phyloP scores from a whole-genome alignment of 2,113 vertebrate genomes.

The Octodon degus region DNA sequence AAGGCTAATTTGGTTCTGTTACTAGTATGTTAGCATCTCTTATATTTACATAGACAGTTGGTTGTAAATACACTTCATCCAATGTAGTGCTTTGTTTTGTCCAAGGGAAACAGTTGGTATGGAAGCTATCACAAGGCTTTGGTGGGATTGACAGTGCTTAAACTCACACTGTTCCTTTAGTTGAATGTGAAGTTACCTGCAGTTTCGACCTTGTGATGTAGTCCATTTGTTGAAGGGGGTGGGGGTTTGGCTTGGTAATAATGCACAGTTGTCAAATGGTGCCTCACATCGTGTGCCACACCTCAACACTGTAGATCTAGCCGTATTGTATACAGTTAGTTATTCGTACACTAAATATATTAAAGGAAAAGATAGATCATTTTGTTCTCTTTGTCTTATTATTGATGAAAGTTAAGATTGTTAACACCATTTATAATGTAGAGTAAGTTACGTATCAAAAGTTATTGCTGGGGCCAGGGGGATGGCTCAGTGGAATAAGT shows the following conservation, averaged over 20 bases:
- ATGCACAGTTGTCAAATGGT: neutral
- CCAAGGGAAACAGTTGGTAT: conserved; percentile 54
- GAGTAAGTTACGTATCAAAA: neutral
- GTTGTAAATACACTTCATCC: conserved; percentile 73
- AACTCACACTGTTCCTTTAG: neutral
- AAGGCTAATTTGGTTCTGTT: conserved; percentile 76
- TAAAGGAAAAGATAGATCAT: neutral
- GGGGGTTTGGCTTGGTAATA: neutral
- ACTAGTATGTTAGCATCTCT: conserved; percentile 73
- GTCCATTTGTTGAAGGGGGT: neutral
- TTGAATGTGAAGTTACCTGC: too few relatives aligned
- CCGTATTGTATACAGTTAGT: neutral
- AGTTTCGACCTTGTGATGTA: neutral
- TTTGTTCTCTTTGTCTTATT: neutral
- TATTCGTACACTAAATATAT: neutral
- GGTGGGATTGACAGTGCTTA: neutral
- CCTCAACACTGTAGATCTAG: neutral
- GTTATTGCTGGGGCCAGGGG: neutral
- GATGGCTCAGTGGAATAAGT: too few relatives aligned
- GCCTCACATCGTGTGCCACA: neutral
- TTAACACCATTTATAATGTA: neutral
- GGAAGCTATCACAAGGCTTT: neutral
- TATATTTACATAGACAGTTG: conserved; percentile 60
- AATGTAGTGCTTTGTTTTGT: conserved; percentile 51
- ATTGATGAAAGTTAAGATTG: neutral